phyloP scores from a whole-genome alignment of 2,113 vertebrate species.

The Pyrgilauda ruficollis region DNA sequence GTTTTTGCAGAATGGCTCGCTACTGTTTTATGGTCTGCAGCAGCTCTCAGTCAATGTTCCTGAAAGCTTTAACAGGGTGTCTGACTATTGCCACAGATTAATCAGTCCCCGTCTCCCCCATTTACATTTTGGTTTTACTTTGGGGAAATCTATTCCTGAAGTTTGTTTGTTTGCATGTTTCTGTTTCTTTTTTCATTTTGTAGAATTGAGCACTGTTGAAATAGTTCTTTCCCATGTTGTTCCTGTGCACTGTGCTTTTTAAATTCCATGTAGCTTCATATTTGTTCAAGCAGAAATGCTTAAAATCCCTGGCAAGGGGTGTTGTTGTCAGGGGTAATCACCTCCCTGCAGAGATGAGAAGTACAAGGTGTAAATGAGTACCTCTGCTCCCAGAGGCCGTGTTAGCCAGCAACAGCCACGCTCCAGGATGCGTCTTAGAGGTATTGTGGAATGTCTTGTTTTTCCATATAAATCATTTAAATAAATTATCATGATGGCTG shows the following conservation, averaged over 20 bases:
- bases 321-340: constrained; percentile 67
- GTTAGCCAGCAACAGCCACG: constrained; percentile 16
- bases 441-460: constrained; percentile 62
- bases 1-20: neutral
- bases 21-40: neutral
- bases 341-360: constrained; percentile 12
- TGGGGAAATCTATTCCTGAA: neutral
- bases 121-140: neutral
- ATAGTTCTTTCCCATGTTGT: constrained; percentile 16
- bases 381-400: neutral
- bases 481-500: constrained; percentile 55
- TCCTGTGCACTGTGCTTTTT: neutral
- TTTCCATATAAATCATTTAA: constrained; percentile 71
- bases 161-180: neutral
- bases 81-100: neutral
- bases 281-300: constrained; percentile 41
- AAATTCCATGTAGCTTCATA: constrained; percentile 30
- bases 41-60: neutral
- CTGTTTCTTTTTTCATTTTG: neutral
- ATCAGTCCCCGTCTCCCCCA: rapidly evolving
- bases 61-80: neutral
- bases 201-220: neutral
- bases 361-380: constrained; percentile 14
- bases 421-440: constrained; percentile 43
- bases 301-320: neutral